Evolutionary conservation across 1,140 invertebrate species (phyloP), one percentile per base, ranked within the genome.

Genomic region (Drosophila subobscura): DNA sequence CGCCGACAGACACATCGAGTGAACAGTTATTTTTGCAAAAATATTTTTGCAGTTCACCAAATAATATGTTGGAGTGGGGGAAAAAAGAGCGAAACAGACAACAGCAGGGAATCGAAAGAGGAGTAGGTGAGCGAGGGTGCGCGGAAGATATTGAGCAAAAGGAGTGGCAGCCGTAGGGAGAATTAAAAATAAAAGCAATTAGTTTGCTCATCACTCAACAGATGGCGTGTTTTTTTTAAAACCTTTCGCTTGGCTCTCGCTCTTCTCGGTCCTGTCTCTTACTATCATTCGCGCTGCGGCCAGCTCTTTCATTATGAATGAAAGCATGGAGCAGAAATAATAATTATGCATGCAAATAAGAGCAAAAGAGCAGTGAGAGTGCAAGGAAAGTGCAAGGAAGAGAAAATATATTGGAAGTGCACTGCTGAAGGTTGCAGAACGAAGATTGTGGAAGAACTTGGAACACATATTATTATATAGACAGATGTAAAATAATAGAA

Each of bases 181-280:
- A 77, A 72, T 58, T 72, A 51, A 83, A 79, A 84, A 84, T 85
- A 85, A 91, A 91, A 91, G 85, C 86, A 91, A 91, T 91, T 91
- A 91, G 89, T 91, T 86, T 79, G 89, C 77, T 91, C 89, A 86
- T 86, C 80, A 85, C 81, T 90, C 86, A 90, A 79, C 88, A 88
- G 85, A 85, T 89, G 85, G 80, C 80, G 61, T 65, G 79, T 70
- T 79, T 72, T 72, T 72, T 70, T 73, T 79, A 68, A 86, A 86
- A 65, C 80, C 79, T 41, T 42, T 68, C 37, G 27, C 58, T 42
- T 49, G 16, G 25, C 45, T 42, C 20, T 16, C 10, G 25, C 53
- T 52, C 22, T 2, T 12, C 14, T 10, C 16, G 16, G 16, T 12
- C 10, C 20, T 27, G n/a, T 37, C 14, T 3, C 41, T 27, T 42